Base-by-base conservation (phyloP, 1,140 invertebrate species). In the Agrypnia vestita region DNA sequence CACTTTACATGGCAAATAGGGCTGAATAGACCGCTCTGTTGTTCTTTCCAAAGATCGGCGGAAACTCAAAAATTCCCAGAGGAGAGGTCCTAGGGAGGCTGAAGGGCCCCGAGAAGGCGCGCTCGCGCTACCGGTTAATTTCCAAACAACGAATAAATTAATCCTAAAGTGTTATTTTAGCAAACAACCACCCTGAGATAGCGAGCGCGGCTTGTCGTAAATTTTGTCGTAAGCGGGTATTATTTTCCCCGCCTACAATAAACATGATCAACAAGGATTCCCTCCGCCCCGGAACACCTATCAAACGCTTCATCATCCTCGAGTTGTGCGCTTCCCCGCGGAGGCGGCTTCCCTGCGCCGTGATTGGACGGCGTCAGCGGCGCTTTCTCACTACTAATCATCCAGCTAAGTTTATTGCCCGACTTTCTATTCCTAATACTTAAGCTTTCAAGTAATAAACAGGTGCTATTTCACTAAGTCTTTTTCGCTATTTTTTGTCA, bases 131-230 rank as follows among this genome's bases (percentile, higher is more conserved):
- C 69, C 49, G 69, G 49, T 51, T 72, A 11, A 72, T 72, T 72
- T 72, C 47, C 69, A 72, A 46, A 72, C 51, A 51, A 72, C 69
- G 69, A 72, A 72, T 72, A 72, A 72, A 51, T 72, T 51, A 72
- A 72, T 72, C 51, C 69, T 72, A 72, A 72, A 72, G 69, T 72
- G 69, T 72, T 72, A 72, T 72, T 72, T 53, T 53, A 72, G 49
- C 69, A 72, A 72, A 53, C 69, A 53, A 51, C 46, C 69, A 19
- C 49, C 69, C 49, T 53, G 49, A 72, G 46, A 72, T 53, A 53
- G 69, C 69, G 21, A 53, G 19, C 46, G 69, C 21, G 69, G 69
- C 69, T 72, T 51, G 46, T 72, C 69, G 69, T 72, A 72, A 72
- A 72, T 72, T 72, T 53, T 15, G 19, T 53, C 43, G 25, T 21